Evolutionary conservation across 1,140 invertebrate genomes (phyloP).

Genomic region (Drosophila orosa): DNA sequence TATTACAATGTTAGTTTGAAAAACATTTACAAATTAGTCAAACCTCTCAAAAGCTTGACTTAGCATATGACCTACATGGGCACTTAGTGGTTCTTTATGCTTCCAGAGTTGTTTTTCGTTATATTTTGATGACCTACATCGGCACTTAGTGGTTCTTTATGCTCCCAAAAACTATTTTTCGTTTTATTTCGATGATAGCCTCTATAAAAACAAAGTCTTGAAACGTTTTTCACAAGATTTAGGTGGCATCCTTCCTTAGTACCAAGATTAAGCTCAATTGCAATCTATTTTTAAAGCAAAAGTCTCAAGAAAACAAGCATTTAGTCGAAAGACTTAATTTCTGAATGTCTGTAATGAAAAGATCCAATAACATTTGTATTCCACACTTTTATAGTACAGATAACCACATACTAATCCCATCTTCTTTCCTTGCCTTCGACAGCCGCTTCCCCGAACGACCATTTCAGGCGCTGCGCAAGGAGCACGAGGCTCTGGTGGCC

Average conservation of each 20-base stretch:
- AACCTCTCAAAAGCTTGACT: not conserved
- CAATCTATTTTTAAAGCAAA: no score
- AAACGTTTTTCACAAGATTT: not conserved
- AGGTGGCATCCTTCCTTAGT: not conserved
- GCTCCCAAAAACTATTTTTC: not conserved
- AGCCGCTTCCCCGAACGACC: constrained; percentile 80
- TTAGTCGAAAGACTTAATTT: no score
- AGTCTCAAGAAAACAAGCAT: no score
- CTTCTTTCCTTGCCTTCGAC: not conserved
- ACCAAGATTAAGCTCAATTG: not conserved
- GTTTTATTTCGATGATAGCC: not conserved
- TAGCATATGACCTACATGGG: not conserved
- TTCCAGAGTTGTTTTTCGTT: not conserved
- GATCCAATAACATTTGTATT: not conserved
- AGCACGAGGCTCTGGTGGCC: constrained; percentile 72
- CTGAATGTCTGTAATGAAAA: no score
- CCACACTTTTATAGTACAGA: not conserved
- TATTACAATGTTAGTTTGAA: no score
- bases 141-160: not conserved
- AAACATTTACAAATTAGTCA: not conserved
- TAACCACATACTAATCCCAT: not conserved
- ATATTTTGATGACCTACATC: not conserved
- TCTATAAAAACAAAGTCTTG: not conserved
- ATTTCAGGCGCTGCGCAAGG: constrained; percentile 81
- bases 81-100: not conserved